Evolutionary conservation across 2,888 invertebrate genomes (phyloP).

Genomic region (Machimus atricapillus): DNA sequence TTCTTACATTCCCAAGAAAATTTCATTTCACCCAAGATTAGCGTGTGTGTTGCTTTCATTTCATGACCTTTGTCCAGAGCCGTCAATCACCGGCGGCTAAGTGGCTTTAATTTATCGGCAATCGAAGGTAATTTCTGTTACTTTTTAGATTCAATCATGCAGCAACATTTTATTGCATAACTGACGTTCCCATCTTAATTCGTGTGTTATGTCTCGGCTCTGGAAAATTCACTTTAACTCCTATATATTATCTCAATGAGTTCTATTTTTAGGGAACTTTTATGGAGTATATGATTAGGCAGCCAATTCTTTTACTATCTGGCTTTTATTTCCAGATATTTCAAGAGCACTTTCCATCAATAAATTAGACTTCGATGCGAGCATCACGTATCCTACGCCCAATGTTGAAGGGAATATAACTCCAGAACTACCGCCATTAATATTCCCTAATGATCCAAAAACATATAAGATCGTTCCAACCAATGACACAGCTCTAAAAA

Average conservation of each 20-base stretch:
- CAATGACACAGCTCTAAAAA: slow-evolving; percentile 47
- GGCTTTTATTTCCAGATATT: slow-evolving; percentile 13
- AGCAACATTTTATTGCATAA: not conserved
- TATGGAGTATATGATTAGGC: not conserved
- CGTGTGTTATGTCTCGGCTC: not conserved
- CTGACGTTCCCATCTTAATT: not conserved
- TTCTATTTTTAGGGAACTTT: not conserved
- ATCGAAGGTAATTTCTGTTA: not conserved
- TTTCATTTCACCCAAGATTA: slow-evolving; percentile 8
- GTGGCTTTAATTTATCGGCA: not conserved
- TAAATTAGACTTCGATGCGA: not conserved
- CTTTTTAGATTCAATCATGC: not conserved
- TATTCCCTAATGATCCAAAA: slow-evolving; percentile 43
- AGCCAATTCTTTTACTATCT: not conserved
- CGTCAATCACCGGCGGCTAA: not conserved
- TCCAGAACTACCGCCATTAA: slow-evolving; percentile 40
- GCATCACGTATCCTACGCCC: not conserved
- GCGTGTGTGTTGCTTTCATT: not conserved
- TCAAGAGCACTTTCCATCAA: slow-evolving; percentile 10
- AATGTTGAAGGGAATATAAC: not conserved
- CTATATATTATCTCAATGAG: not conserved
- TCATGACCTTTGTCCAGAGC: not conserved
- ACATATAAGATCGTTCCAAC: slow-evolving; percentile 40
- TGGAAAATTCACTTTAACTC: not conserved
- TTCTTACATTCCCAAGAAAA: slow-evolving; percentile 5